phyloP scores from a whole-genome alignment of 2,888 invertebrate genomes.

The Yponomeuta evonymella region DNA sequence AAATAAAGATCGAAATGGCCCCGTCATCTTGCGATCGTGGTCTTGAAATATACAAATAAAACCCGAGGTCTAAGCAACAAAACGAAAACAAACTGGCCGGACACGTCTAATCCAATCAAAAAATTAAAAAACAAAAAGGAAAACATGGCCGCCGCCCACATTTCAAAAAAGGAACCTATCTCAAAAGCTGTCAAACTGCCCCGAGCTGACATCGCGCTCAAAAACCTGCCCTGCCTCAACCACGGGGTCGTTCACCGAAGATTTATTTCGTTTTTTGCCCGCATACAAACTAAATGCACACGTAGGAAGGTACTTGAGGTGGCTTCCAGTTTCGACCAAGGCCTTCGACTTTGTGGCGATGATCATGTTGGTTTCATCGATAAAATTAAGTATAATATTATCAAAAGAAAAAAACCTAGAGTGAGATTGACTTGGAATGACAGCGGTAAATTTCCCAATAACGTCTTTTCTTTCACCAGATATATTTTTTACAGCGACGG shows the following conservation, averaged over 20 bases:
- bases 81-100: conserved; percentile 31
- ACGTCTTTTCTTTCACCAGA: too few species aligned
- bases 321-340: not conserved
- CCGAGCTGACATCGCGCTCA: conserved; percentile 39
- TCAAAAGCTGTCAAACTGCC: conserved; percentile 73
- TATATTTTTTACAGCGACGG: too few species aligned
- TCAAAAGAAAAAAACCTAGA: too few species aligned
- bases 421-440: too few species aligned
- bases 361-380: not conserved
- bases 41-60: not conserved
- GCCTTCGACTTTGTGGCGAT: not conserved
- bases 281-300: conserved; percentile 62
- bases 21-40: not conserved
- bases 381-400: too few species aligned
- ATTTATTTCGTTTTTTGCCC: conserved; percentile 71
- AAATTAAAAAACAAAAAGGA: conserved; percentile 35
- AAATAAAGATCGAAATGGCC: not conserved
- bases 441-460: too few species aligned
- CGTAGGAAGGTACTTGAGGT: conserved; percentile 28
- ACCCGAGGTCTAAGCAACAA: not conserved
- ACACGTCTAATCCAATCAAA: conserved; percentile 43
- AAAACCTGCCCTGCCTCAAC: conserved; percentile 64
- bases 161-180: conserved; percentile 68
- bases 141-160: conserved; percentile 42
- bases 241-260: conserved; percentile 59